These are phyloP conservation scores for Enhydra lutris DNA, from an alignment of 2,113 vertebrate genomes.

Conservation along the genomic window DNA sequence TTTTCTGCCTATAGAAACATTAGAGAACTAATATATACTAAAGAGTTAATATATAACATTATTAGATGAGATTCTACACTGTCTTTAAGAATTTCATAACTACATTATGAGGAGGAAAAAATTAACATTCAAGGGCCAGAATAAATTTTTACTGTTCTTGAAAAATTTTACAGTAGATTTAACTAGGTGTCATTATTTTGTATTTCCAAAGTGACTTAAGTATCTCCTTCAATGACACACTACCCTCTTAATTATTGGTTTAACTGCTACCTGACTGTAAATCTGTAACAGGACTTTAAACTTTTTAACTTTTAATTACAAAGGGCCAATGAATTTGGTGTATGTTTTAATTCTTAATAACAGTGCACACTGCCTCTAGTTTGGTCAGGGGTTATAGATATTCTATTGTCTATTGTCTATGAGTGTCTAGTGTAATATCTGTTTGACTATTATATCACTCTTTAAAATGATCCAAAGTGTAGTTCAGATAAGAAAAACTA, in stretches of 20 bases:
- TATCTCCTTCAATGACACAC: background rate
- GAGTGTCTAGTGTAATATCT: background rate
- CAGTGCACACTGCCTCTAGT: background rate
- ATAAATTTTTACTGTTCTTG: background rate
- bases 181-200: background rate
- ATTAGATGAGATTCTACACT: background rate
- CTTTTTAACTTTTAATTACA: background rate
- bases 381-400: background rate
- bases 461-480: background rate
- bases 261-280: background rate
- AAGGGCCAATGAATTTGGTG: background rate
- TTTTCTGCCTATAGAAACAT: background rate
- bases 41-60: background rate
- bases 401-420: background rate
- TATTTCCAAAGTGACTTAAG: background rate
- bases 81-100: background rate
- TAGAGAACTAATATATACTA: background rate
- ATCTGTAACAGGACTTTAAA: background rate
- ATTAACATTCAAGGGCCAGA: background rate
- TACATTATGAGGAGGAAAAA: background rate
- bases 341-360: background rate
- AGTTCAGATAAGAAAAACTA: background rate
- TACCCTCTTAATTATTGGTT: background rate
- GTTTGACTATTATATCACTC: background rate
- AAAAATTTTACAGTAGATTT: background rate